Base-by-base conservation (phyloP, 2,797 vertebrate species). In the Psittacula echo region DNA sequence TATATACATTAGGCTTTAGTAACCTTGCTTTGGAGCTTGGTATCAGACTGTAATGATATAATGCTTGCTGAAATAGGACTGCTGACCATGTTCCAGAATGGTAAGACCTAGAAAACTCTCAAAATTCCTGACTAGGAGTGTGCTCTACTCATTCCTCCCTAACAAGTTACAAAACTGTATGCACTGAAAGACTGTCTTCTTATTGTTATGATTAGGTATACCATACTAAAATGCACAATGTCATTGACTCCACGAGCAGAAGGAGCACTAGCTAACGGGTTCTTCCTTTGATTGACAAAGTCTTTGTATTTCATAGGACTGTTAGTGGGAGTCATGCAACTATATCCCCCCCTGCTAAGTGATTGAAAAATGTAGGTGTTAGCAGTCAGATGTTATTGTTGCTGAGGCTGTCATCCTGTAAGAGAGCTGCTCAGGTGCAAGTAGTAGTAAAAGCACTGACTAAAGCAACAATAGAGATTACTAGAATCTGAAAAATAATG, bases 201-300 rank as follows among this genome's bases (percentile, higher is more conserved):
- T 80, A 54, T 16, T 90, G 53, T 67, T 53, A 67, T 58, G 61
- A 67, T 82, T 78, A 89, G 70, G 61, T 76, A 41, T 39, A 71
- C 56, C 37, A 44, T 37, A 71, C 70, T 80, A 56, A 93, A 82
- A 94, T 87, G 81, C 78, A 85, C 71, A 53, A 10, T 68, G 90
- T 92, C 64, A 94, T 21, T 92, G 90, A 95, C 68, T 93, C 74
- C 75, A 56, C 51, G 76, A 82, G 74, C 83, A 90, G 47, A 93
- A 87, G 88, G 82, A 94, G 80, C 80, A 91, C 77, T 32, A 84
- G 83, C 67, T 91, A 84, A 80, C 71, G 90, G 39, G 60, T 48
- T 93, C 72, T 41, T 81, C 53, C 58, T 90, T 90, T 94, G 92
- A 89, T 3, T 93, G 94, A 94, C 86, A 85, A 89, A 89, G 75